Evolutionary conservation across 2,797 vertebrate species (phyloP), one percentile per base, ranked within the genome.

Genomic region (Manis pentadactyla): DNA sequence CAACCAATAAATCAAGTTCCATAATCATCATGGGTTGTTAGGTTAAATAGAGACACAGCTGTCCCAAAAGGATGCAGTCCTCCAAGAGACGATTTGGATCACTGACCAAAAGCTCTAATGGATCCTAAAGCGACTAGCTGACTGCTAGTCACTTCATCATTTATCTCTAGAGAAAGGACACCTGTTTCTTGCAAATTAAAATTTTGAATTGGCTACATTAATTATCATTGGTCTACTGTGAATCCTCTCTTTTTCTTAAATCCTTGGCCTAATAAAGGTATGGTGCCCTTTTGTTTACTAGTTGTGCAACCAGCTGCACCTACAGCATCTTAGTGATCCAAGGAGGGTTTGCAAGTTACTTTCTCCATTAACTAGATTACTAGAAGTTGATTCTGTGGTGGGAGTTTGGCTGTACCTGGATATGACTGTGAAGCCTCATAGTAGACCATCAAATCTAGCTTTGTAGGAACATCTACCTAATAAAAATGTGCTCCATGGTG

Each of bases 191-290:
- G 21, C 4, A 74, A 59, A 84, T 71, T 66, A 31, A 88, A n/a
- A 29, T 61, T 87, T 51, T 51, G 10, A 88, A 68, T 15, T 68
- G 49, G n/a, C 49, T 77, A 21, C 2, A 23, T 93, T 63, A 82
- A 91, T 42, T 46, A 74, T 25, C 18, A 17, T 92, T 27, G 14
- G 12, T 37, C 18, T 27, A 15, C 11, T 46, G 19, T 51, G 27
- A 87, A 55, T 77, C 63, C 87, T 84, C 64, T 5, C 25, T 94
- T 93, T 31, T 87, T 51, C 91, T 29, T 79, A 46, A 87, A 74
- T 42, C 51, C 34, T 93, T 57, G 57, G 55, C 23, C 9, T 69
- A 42, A 66, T n/a, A 39, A 66, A 57, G 9, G 39, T 63, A 29
- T 57, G 73, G 21, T 4, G 15, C 37, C 91, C 15, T 55, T 86